Evolutionary conservation across 35 echinoderm and acorn worm species (phyloP).

Genomic region (Hemicentrotus pulcherrimus): DNA sequence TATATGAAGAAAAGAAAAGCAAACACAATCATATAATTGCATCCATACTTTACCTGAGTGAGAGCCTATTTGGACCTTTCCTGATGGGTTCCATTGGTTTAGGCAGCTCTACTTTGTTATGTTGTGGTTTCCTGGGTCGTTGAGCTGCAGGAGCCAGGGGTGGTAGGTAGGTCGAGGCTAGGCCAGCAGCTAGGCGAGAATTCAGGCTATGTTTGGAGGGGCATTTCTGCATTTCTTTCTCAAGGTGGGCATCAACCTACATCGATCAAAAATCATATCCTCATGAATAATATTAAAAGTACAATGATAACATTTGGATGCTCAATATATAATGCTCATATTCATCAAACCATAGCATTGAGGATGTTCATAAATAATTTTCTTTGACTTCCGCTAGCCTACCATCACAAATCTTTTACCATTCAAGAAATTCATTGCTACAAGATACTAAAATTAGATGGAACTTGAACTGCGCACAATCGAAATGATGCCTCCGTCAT

Average conservation of each 20-base stretch:
- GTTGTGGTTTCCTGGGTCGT: conserved; percentile 59
- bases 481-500: too few species aligned
- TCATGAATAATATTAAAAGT: neutral
- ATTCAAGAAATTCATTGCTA: too few species aligned
- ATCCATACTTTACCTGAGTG: conserved; percentile 68
- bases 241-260: conserved; percentile 95
- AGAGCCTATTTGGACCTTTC: conserved; percentile 72
- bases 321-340: neutral
- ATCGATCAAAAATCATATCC: neutral
- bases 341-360: neutral
- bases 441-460: too few species aligned
- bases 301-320: neutral
- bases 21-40: neutral
- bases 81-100: conserved; percentile 61
- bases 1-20: too few species aligned
- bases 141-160: conserved; percentile 77
- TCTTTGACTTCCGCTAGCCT: too few species aligned
- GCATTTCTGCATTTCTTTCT: conserved; percentile 76
- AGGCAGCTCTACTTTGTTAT: conserved; percentile 69
- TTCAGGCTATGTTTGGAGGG: conserved; percentile 56
- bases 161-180: conserved; percentile 81
- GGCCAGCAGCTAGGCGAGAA: conserved; percentile 75
- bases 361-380: too few species aligned
- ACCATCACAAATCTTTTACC: too few species aligned
- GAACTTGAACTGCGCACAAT: too few species aligned